A percentile compares a stretch with the other conserved stretches of the same genome.
phyloP scores from a whole-genome alignment of 2,113 vertebrate species.

The Oceanodroma tethys region DNA sequence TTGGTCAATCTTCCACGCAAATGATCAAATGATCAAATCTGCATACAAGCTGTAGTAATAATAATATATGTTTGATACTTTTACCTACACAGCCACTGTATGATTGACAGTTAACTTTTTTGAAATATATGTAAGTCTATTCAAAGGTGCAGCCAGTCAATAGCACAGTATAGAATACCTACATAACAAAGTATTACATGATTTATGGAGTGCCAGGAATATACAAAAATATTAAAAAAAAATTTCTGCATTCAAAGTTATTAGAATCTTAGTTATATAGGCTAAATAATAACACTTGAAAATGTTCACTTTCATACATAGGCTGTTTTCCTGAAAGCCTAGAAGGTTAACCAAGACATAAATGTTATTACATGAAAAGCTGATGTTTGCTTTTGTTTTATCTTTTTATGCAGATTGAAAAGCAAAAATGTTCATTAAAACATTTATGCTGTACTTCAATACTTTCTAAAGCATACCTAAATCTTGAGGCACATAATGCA shows the following conservation, averaged over 20 bases:
- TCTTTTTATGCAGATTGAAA: background rate
- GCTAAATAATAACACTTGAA: background rate
- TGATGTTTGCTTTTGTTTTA: background rate
- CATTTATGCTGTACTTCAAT: background rate
- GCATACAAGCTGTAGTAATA: background rate
- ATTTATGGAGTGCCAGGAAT: background rate
- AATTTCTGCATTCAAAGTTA: background rate
- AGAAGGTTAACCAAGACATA: background rate
- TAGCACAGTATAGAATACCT: background rate
- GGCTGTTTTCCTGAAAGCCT: background rate
- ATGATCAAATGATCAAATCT: background rate
- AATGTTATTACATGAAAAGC: background rate
- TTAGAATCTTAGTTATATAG: background rate
- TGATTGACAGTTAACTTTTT: background rate
- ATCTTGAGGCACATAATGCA: background rate
- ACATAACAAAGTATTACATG: background rate
- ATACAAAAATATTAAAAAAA: background rate
- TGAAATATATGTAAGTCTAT: background rate
- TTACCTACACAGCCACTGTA: background rate
- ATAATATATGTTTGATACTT: background rate
- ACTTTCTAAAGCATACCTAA: background rate
- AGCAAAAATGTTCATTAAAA: background rate
- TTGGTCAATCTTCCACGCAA: background rate
- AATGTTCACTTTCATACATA: background rate
- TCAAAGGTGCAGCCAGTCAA: background rate